Evolutionary conservation across 35 echinoderm and acorn worm genomes (phyloP), one percentile per base, ranked within the genome.

Genomic region (Stichopus chloronotus): DNA sequence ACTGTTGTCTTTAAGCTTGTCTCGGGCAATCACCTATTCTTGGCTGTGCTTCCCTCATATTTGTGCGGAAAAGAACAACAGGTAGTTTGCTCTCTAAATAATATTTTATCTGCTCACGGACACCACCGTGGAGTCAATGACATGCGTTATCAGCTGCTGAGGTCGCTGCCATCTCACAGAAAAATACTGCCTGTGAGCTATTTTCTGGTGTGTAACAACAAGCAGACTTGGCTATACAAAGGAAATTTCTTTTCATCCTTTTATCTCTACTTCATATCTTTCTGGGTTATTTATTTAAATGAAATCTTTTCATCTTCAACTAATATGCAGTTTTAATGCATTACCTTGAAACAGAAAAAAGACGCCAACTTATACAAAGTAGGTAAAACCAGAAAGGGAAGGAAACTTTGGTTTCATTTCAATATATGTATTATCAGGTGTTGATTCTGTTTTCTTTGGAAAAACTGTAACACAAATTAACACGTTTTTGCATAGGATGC

Each of bases 251-350:
- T 43, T 43, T 43, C 30, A 43, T 11, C 61, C 61, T 65, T 65
- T 65, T 65, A 65, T 19, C 13, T 11, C 5, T 65, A 9, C 61
- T 10, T 14, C 19, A 19, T 65, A 4, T 65, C 61, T 65, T 65
- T 65, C 61, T 65, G 19, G 61, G 61, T 65, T 65, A 65, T 65
- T 65, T 65, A 65, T 65, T 65, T 65, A 65, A 65, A 65, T 65
- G 61, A 65, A 65, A 65, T 65, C 61, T 65, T 65, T 65, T 65
- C 61, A 65, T 19, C 13, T 65, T 65, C 11, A 65, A 19, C 11
- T 65, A 14, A 65, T 65, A 14, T 19, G 19, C 61, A 65, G 19
- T 14, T 11, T 65, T 14, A 65, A 65, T 65, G 19, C 61, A 14
- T 10, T 65, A 19, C 19, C 19, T 14, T 65, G 19, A 65, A 65